Base-by-base conservation (phyloP, 2,113 vertebrate genomes). In the Suncus etruscus region DNA sequence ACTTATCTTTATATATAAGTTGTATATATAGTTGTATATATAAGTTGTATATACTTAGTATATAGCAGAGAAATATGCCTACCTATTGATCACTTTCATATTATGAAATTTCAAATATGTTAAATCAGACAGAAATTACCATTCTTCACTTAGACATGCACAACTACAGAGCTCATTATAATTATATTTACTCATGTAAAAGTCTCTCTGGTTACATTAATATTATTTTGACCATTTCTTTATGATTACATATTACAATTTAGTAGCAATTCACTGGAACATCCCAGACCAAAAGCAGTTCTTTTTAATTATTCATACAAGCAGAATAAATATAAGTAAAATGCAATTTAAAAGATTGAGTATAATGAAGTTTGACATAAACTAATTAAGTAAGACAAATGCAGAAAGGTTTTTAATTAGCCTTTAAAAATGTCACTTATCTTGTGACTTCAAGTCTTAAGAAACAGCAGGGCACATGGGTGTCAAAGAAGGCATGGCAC, bases 361-460 rank as follows among this genome's bases (percentile, higher is more conserved):
- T 85, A 79, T 87, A 94, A 94, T 94, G 32, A 72, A 95, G 76
- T 74, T 94, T 94, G 94, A 84, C 91, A 94, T 87, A 94, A 95
- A 68, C 45, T 94, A 95, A 96, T 96, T 96, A 95, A 93, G 47
- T 66, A 90, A 90, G 79, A 92, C 91, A 85, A 77, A 86, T 83
- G 87, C 84, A 93, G 92, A 92, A 94, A 96, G 31, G 61, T 91
- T 96, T 72, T 95, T 96, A 96, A 95, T 96, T 92, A 95, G 82
- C 70, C 63, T 94, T 94, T 89, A 79, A 95, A 86, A 94, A 94
- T 93, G 82, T 94, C 90, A 90, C 87, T 96, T 95, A 89, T 87
- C 82, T 96, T 92, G 66, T 80, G 79, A 92, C 51, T 95, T 92
- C 70, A 90, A 73, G 48, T 91, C 29, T 92, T 87, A 83, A 84